These are phyloP conservation scores for Eriosoma lanigerum DNA, from an alignment of 1,140 invertebrate genomes.

Conservation along the genomic window DNA sequence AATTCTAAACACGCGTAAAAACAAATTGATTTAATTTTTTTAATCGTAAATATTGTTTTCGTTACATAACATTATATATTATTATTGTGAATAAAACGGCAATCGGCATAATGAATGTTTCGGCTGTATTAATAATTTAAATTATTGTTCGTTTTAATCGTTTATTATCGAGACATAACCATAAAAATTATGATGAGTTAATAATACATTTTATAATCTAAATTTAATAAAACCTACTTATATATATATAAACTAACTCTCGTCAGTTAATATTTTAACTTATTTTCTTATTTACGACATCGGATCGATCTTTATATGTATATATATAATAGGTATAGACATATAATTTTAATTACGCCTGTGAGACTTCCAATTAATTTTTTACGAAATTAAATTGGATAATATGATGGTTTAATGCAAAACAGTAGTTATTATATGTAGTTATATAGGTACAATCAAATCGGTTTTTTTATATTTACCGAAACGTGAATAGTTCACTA, in stretches of 20 bases:
- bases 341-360: slow-evolving; percentile 6
- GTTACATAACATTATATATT: no score
- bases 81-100: no score
- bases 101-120: neutral
- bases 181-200: neutral
- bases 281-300: slow-evolving; percentile 15
- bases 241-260: no score
- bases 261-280: slow-evolving; percentile 3
- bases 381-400: slow-evolving; percentile 2
- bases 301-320: neutral
- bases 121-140: neutral
- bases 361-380: slow-evolving; percentile 1
- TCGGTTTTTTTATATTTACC: no score
- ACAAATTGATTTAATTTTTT: no score
- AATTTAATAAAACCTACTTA: neutral
- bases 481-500: no score
- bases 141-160: neutral
- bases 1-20: no score
- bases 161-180: neutral
- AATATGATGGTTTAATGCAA: neutral
- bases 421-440: slow-evolving; percentile 8
- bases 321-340: neutral
- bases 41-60: no score
- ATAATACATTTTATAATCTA: neutral
- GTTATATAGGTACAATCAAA: no score